Conservation (phyloP, 1,140 invertebrate species). For the Nephila pilipes region DNA sequence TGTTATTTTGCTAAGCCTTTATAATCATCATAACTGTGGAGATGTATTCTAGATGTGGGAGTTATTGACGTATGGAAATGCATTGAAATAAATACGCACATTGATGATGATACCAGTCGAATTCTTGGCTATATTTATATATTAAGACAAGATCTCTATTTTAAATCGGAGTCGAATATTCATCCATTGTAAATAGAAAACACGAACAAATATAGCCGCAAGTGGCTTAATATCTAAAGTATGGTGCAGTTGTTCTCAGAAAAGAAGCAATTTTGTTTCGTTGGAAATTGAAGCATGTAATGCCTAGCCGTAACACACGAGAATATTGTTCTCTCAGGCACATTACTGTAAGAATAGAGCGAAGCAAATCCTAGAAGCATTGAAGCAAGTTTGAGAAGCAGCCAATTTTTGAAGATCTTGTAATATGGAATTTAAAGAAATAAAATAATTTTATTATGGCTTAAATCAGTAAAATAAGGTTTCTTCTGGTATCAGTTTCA, state of each 20-base stretch:
- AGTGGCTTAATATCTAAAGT: background rate
- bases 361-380: background rate
- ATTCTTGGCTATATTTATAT: background rate
- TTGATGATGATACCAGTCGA: background rate
- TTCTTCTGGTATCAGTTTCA: too few relatives aligned
- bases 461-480: too few relatives aligned
- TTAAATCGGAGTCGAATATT: background rate
- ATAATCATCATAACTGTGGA: background rate
- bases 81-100: background rate
- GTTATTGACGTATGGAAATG: too few relatives aligned
- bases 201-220: background rate
- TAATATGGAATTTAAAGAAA: too few relatives aligned
- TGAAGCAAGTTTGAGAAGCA: too few relatives aligned
- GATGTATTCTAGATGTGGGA: background rate
- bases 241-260: background rate
- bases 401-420: too few relatives aligned
- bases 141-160: background rate
- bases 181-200: background rate
- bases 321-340: background rate
- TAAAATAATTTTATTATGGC: too few relatives aligned
- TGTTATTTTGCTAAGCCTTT: too few relatives aligned
- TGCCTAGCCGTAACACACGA: background rate
- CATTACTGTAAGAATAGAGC: background rate
- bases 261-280: background rate
- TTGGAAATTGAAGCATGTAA: background rate